Percentiles rank a stretch among this genome's conserved stretches.
Evolutionary conservation across 2,113 vertebrate species (phyloP).

Genomic region (Prunella himalayana): DNA sequence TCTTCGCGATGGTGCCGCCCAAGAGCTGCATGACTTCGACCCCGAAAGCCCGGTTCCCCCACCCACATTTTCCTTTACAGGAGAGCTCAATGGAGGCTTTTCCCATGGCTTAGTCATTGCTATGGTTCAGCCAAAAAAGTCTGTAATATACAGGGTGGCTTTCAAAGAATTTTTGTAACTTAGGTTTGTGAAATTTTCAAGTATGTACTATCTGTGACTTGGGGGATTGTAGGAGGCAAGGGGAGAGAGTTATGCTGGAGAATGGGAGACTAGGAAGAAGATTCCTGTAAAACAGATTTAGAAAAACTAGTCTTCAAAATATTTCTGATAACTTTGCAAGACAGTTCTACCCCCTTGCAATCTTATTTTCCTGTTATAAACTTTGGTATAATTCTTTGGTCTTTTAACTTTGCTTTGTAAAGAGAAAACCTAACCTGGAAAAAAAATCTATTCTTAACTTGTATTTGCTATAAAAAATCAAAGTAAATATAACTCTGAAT

Average conservation of each 20-base stretch:
- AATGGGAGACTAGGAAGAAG: background rate
- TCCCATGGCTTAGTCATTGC: slow-evolving; percentile 65
- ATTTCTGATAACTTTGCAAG: background rate
- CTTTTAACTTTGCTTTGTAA: background rate
- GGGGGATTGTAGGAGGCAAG: background rate
- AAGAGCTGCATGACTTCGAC: slow-evolving; percentile 7
- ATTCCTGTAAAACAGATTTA: background rate
- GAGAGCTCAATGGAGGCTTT: slow-evolving; percentile 51
- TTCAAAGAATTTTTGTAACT: slow-evolving; percentile 71
- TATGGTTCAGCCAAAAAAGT: slow-evolving; percentile 50
- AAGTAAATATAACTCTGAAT: background rate
- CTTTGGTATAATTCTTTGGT: background rate
- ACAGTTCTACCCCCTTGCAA: background rate
- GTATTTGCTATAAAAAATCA: background rate
- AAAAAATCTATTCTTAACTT: background rate
- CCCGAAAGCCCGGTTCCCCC: slow-evolving; percentile 45
- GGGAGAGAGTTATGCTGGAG: background rate
- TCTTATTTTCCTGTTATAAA: background rate
- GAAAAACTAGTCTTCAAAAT: background rate
- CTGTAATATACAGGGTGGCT: slow-evolving; percentile 47
- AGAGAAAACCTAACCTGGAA: background rate
- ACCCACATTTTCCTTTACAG: slow-evolving; percentile 73
- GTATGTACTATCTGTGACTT: rapidly evolving
- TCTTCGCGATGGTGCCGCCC: background rate
- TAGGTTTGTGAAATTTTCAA: background rate